A percentile compares a stretch with the other conserved stretches of the same genome.
phyloP scores from a whole-genome alignment of 2,113 vertebrate species.

The Genyomyrus donnyi region DNA sequence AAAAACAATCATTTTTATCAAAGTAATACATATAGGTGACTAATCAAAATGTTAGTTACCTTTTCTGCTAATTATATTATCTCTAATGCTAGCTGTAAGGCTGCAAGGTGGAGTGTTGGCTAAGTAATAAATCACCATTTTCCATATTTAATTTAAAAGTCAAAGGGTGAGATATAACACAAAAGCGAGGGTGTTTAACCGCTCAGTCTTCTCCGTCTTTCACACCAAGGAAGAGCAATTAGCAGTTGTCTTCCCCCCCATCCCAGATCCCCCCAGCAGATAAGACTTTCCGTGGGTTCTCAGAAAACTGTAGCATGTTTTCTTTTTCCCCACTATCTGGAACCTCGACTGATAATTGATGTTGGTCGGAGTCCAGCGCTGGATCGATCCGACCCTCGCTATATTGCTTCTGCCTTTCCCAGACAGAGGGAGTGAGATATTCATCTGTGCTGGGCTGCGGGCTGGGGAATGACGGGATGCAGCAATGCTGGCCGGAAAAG shows the following conservation, averaged over 20 bases:
- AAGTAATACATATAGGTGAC: not conserved
- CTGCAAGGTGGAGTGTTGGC: not conserved
- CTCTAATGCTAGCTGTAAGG: not conserved
- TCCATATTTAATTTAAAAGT: not conserved
- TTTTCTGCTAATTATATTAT: not conserved
- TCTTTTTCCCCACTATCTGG: constrained; percentile 22
- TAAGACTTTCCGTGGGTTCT: not conserved
- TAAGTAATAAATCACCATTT: not conserved
- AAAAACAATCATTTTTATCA: not conserved
- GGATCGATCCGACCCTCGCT: constrained; percentile 28
- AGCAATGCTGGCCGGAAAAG: constrained; percentile 14
- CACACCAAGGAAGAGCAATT: constrained; percentile 2
- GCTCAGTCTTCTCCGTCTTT: not conserved
- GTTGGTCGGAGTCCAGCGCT: constrained; percentile 25
- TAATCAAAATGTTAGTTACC: not conserved
- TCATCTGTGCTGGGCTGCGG: constrained; percentile 31
- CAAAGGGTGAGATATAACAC: not conserved
- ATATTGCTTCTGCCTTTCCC: constrained; percentile 27
- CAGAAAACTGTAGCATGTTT: not conserved
- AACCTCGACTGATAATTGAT: constrained; percentile 21
- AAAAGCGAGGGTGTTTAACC: not conserved
- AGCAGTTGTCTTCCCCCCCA: not conserved
- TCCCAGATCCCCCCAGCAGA: not conserved
- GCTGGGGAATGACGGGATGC: constrained; percentile 22
- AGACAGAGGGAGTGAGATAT: constrained; percentile 27